A percentile compares a stretch with the other conserved stretches of the same genome.
phyloP scores from a whole-genome alignment of 2,888 invertebrate genomes.

The Masnerella sp. region DNA sequence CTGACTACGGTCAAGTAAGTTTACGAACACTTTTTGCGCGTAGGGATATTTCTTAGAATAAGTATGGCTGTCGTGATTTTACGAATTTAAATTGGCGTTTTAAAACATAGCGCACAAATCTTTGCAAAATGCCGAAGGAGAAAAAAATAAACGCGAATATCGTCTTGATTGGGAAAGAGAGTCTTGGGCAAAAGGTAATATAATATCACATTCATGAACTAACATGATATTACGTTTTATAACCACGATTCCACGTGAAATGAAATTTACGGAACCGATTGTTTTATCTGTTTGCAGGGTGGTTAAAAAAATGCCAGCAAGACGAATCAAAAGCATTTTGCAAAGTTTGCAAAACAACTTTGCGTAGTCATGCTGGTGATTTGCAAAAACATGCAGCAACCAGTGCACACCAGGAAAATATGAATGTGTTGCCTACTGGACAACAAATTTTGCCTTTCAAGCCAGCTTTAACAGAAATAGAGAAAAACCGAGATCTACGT shows the following conservation, averaged over 20 bases:
- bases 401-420: slow-evolving; percentile 1
- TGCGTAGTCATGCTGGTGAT: slow-evolving; percentile 2
- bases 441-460: slow-evolving; percentile 6
- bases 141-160: not conserved
- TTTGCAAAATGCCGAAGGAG: slow-evolving; percentile 19
- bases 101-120: too few species aligned
- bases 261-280: not conserved
- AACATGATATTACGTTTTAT: too few species aligned
- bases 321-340: slow-evolving; percentile 13
- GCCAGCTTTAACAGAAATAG: not conserved
- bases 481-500: slow-evolving; percentile 33
- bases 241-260: too few species aligned
- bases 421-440: not conserved
- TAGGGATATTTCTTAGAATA: too few species aligned
- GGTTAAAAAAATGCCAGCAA: slow-evolving; percentile 4
- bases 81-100: too few species aligned
- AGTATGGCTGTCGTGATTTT: too few species aligned
- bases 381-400: slow-evolving; percentile 20
- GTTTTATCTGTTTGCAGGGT: not conserved
- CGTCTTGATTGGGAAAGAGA: slow-evolving; percentile 8
- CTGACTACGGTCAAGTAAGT: too few species aligned
- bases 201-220: not conserved
- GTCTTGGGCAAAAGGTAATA: slow-evolving; percentile 17
- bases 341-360: slow-evolving; percentile 14
- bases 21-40: too few species aligned